These are phyloP conservation scores for Ditylenchus dipsaci DNA, from an alignment of 1,140 invertebrate species.

Conservation along the genomic window DNA sequence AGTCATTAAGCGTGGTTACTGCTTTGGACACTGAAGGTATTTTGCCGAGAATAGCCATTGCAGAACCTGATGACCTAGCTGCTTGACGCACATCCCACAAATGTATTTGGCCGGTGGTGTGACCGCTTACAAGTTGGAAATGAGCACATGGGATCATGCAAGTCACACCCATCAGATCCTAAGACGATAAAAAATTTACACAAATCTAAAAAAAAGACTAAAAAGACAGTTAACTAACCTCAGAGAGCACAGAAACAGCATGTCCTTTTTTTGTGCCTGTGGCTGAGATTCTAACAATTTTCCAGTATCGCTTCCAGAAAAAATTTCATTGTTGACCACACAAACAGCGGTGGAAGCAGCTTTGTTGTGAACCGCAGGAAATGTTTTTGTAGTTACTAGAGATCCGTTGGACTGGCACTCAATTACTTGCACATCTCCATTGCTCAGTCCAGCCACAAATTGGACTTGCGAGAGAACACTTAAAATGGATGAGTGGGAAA, in stretches of 20 bases:
- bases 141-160: conserved; percentile 3
- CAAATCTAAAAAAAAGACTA: neutral
- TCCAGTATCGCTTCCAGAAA: conserved; percentile 18
- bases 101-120: conserved; percentile 20
- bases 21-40: conserved; percentile 8
- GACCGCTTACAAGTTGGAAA: conserved; percentile 12
- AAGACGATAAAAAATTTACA: conserved; percentile 2
- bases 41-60: conserved; percentile 1
- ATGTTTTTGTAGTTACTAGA: neutral
- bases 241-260: neutral
- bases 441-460: conserved; percentile 3
- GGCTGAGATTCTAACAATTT: conserved; percentile 18
- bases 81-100: conserved; percentile 19
- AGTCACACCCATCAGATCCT: conserved; percentile 2
- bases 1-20: conserved; percentile 16
- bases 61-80: neutral
- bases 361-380: neutral
- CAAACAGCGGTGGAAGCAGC: conserved; percentile 18
- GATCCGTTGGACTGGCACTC: neutral
- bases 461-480: neutral
- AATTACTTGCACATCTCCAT: neutral
- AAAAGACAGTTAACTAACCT: neutral
- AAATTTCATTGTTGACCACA: conserved; percentile 20
- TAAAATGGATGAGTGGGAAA: neutral
- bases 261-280: neutral